phyloP scores from a whole-genome alignment of 1,140 invertebrate species.

The Anastrepha obliqua region DNA sequence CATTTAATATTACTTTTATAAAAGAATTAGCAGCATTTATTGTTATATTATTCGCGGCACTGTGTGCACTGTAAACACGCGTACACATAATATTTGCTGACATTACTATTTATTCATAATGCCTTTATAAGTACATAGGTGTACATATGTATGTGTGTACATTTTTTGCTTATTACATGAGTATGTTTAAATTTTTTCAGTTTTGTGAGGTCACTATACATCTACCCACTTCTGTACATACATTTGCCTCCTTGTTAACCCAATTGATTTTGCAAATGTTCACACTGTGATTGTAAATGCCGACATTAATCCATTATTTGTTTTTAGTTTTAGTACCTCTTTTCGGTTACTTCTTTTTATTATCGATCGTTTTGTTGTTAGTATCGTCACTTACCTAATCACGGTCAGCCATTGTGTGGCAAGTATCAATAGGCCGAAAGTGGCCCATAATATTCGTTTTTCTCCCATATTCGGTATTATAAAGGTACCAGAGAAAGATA shows the following conservation, averaged over 20 bases:
- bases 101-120: not conserved
- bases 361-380: conserved; percentile 21
- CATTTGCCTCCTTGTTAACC: not conserved
- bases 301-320: not conserved
- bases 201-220: not conserved
- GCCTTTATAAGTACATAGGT: not conserved
- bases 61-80: not conserved
- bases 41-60: not conserved
- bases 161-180: not conserved
- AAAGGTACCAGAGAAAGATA: not conserved
- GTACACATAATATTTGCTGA: not conserved
- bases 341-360: not conserved
- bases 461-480: not conserved
- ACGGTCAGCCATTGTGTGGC: conserved; percentile 22
- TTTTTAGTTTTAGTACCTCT: not conserved
- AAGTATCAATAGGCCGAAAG: conserved; percentile 2
- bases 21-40: not conserved
- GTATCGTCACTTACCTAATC: conserved; percentile 42
- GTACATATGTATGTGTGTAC: not conserved
- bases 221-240: not conserved
- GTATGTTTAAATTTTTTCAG: not conserved
- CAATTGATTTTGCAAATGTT: conserved; percentile 19
- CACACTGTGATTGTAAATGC: not conserved
- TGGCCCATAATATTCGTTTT: not conserved
- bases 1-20: too few relatives aligned